A percentile compares a stretch with the other conserved stretches of the same genome.
These are phyloP conservation scores for Araneus ventricosus DNA, from an alignment of 1,140 invertebrate species.

Conservation along the genomic window DNA sequence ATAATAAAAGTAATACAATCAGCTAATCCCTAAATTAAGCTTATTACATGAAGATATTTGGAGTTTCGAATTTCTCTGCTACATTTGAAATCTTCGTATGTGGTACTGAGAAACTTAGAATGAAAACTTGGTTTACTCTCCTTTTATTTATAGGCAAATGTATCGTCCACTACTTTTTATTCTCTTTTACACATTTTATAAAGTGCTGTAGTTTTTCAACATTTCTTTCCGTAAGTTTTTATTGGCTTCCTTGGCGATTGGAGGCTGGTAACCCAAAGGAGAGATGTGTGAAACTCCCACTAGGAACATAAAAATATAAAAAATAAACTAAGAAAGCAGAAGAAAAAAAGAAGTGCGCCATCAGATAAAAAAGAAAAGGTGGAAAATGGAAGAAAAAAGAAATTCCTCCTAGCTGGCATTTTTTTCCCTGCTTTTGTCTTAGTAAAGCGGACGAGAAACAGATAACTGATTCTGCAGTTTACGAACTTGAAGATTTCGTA, in stretches of 20 bases:
- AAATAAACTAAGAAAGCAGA: neutral
- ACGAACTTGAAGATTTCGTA: slow-evolving; percentile 48
- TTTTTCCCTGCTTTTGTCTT: slow-evolving; percentile 24
- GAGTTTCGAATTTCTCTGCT: no score
- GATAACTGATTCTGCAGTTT: slow-evolving; percentile 68
- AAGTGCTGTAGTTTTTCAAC: no score
- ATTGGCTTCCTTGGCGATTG: slow-evolving; percentile 50
- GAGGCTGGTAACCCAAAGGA: slow-evolving; percentile 50
- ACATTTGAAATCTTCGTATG: no score
- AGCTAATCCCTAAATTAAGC: no score
- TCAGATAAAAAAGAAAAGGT: slow-evolving; percentile 46
- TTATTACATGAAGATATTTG: no score
- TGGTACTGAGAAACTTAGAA: no score
- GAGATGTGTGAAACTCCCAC: slow-evolving; percentile 45
- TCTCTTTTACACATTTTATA: no score
- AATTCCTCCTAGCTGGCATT: neutral
- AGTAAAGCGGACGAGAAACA: slow-evolving; percentile 56
- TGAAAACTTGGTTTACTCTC: no score
- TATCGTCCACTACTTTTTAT: no score
- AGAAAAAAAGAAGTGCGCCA: neutral
- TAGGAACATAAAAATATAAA: slow-evolving; percentile 25
- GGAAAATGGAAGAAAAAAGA: slow-evolving; percentile 47
- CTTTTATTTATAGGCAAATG: no score
- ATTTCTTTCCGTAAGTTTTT: neutral
- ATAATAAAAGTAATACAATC: no score